These are phyloP conservation scores for Chondrosia reniformis DNA, from an alignment of 37 sponge, comb jelly and placozoan species.

Conservation along the genomic window DNA sequence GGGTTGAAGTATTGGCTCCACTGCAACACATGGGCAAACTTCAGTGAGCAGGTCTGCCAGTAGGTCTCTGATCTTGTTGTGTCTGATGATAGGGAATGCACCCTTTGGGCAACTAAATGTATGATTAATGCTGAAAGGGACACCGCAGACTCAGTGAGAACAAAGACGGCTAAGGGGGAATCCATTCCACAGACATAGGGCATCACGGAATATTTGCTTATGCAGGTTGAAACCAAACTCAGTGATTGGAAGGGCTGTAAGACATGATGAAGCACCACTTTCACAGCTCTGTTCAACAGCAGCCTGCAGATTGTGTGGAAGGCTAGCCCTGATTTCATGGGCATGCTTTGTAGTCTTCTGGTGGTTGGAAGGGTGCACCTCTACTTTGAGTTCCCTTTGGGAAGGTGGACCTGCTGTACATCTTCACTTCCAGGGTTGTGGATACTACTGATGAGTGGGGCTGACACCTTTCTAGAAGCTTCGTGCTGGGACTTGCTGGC, in stretches of 20 bases:
- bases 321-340: no score
- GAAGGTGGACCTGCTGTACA: no score
- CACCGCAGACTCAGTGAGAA: background rate
- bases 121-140: slow-evolving; percentile 1
- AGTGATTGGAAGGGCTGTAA: background rate
- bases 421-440: no score
- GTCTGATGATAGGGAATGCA: background rate
- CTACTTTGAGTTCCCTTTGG: no score
- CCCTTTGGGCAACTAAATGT: slow-evolving; percentile 3
- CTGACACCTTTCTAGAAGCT: no score
- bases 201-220: background rate
- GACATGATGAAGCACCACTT: background rate
- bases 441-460: no score
- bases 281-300: background rate
- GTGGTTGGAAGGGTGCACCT: no score
- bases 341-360: no score
- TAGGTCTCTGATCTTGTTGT: slow-evolving; percentile 1
- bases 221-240: background rate
- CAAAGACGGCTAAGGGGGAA: background rate
- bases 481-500: no score
- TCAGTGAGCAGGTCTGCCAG: background rate
- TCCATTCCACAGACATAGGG: background rate
- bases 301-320: background rate
- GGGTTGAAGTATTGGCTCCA: slow-evolving; percentile 1
- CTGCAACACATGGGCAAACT: slow-evolving; percentile 3